Conservation (phyloP, 1,140 invertebrate genomes). For the Ips nitidus region DNA sequence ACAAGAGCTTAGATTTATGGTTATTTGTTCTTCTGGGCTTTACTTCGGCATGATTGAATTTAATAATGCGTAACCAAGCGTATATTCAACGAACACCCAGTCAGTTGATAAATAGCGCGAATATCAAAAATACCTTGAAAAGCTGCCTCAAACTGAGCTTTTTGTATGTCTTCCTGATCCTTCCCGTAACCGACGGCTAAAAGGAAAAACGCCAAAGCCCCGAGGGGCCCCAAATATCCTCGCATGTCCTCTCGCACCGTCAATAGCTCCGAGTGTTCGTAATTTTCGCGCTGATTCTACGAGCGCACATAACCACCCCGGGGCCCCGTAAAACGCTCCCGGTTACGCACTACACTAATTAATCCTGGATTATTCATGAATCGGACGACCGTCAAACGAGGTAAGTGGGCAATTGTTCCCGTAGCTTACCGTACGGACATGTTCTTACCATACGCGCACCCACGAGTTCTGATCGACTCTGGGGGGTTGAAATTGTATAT, state of each 20-base stretch:
- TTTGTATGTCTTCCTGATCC: constrained; percentile 38
- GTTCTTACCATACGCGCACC: constrained; percentile 36
- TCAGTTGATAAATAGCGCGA: no score
- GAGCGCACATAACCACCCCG: constrained; percentile 42
- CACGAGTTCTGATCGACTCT: constrained; percentile 37
- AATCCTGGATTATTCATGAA: constrained; percentile 45
- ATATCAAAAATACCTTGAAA: constrained; percentile 41
- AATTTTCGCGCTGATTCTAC: constrained; percentile 30
- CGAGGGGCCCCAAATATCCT: constrained; percentile 32
- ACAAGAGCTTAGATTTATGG: no score
- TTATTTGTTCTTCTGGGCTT: no score
- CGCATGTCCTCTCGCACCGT: constrained; percentile 39
- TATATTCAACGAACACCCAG: no score
- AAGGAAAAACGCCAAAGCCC: constrained; percentile 36
- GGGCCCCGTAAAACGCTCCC: constrained; percentile 43
- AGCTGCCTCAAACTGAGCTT: constrained; percentile 45
- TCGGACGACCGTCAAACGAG: constrained; percentile 44
- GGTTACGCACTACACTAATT: constrained; percentile 42
- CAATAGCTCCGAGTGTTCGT: constrained; percentile 31
- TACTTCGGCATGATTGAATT: no score
- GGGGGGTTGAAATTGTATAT: constrained; percentile 44
- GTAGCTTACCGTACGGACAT: constrained; percentile 25
- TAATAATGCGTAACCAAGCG: no score
- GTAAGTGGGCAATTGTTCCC: constrained; percentile 16
- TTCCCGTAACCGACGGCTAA: constrained; percentile 30